phyloP scores from a whole-genome alignment of 1,140 invertebrate genomes.

The Drosophila quadrilineata region DNA sequence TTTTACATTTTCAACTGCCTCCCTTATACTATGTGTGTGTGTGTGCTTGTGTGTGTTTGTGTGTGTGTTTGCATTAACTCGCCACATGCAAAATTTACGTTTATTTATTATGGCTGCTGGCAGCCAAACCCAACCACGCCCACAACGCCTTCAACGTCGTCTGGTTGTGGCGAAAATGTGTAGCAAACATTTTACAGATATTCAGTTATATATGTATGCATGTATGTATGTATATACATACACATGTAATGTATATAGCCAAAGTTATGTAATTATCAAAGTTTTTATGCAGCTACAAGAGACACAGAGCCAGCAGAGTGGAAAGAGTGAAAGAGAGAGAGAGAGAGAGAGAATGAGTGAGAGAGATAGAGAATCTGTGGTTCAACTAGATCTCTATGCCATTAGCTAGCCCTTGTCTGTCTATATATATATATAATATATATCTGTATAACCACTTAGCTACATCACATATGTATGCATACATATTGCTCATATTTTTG shows the following conservation, averaged over 20 bases:
- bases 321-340: neutral
- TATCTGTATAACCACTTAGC: no score
- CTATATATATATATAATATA: no score
- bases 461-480: constrained; percentile 25
- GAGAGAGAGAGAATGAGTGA: neutral
- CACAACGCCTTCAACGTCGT: constrained; percentile 26
- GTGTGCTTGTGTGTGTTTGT: constrained; percentile 20
- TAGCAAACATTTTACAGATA: constrained; percentile 68
- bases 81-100: constrained; percentile 78
- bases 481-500: no score
- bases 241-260: constrained; percentile 22
- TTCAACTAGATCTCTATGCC: no score
- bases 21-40: neutral
- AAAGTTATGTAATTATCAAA: constrained; percentile 79
- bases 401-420: no score
- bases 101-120: constrained; percentile 66
- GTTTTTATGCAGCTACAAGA: constrained; percentile 67
- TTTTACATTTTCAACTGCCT: constrained; percentile 66
- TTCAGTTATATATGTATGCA: constrained; percentile 34
- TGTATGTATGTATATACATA: neutral
- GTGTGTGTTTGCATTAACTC: constrained; percentile 72
- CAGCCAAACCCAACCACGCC: constrained; percentile 5
- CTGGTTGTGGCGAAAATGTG: constrained; percentile 56
- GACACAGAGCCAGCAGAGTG: constrained; percentile 5
- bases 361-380: neutral